A percentile compares a stretch with the other conserved stretches of the same genome.
Conservation (phyloP, 2,888 invertebrate genomes). For the Callimorpha dominula region DNA sequence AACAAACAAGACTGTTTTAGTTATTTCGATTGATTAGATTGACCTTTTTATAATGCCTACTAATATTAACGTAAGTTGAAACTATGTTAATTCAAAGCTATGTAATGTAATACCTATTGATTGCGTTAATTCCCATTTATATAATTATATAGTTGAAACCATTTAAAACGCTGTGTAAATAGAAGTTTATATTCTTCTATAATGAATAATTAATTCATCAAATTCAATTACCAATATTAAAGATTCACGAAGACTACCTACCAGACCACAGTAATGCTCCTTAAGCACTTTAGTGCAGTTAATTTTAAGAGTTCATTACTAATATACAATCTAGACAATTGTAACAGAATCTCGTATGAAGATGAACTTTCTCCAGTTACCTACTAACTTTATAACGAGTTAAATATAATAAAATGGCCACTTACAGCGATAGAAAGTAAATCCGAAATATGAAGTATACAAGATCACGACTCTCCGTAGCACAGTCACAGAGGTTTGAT, state of each 20-base stretch:
- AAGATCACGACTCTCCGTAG: conserved; percentile 73
- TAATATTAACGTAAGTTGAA: conserved; percentile 41
- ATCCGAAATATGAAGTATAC: conserved; percentile 79
- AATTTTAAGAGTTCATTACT: conserved; percentile 32
- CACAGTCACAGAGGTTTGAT: conserved; percentile 73
- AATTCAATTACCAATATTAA: conserved; percentile 47
- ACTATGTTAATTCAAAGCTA: too few relatives aligned
- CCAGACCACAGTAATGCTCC: conserved; percentile 27
- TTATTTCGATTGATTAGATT: conserved; percentile 46
- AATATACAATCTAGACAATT: conserved; percentile 49
- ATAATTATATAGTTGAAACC: neutral
- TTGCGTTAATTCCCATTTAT: too few relatives aligned
- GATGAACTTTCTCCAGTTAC: conserved; percentile 71
- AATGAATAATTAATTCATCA: conserved; percentile 14
- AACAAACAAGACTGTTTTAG: conserved; percentile 43
- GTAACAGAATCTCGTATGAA: conserved; percentile 50
- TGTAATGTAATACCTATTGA: too few relatives aligned
- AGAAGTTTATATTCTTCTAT: too few relatives aligned
- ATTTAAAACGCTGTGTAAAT: conserved; percentile 30
- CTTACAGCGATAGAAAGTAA: conserved; percentile 86
- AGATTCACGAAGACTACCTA: conserved; percentile 30
- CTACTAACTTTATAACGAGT: conserved; percentile 60
- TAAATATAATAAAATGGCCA: conserved; percentile 80
- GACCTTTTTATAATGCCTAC: conserved; percentile 44
- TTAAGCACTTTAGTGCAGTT: conserved; percentile 29